Conservation (phyloP, 1,140 invertebrate species). For the Trichomalopsis sarcophagae region DNA sequence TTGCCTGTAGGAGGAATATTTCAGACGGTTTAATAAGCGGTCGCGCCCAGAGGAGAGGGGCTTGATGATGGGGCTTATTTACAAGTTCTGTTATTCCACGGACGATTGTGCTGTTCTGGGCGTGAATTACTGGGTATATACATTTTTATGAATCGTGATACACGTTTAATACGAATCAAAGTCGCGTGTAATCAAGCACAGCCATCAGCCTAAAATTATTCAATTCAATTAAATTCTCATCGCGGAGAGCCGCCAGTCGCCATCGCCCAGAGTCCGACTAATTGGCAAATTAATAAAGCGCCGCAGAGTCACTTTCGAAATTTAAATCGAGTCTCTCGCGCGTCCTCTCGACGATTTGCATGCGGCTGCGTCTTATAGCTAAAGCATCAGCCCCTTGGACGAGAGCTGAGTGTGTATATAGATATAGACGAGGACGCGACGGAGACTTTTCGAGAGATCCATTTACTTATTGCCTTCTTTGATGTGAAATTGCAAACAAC, state of each 20-base stretch:
- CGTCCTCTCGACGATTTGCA: not conserved
- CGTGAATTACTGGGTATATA: too few species aligned
- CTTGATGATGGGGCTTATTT: not conserved
- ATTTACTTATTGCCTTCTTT: slow-evolving; percentile 40
- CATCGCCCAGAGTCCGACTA: not conserved
- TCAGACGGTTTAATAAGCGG: slow-evolving; percentile 11
- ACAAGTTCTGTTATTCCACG: not conserved
- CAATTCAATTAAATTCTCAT: not conserved
- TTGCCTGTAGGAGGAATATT: slow-evolving; percentile 5
- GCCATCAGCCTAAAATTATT: not conserved
- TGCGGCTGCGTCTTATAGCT: not conserved
- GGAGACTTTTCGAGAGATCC: slow-evolving; percentile 11
- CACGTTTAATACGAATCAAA: too few species aligned
- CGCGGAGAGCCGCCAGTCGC: not conserved
- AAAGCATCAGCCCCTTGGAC: too few species aligned
- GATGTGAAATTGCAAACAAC: slow-evolving; percentile 37
- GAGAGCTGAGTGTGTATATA: too few species aligned
- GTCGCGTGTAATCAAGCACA: too few species aligned
- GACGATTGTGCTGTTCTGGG: too few species aligned
- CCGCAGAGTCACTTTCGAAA: not conserved
- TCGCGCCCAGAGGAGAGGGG: not conserved
- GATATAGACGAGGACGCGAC: too few species aligned
- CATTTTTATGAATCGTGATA: too few species aligned
- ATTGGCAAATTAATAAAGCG: slow-evolving; percentile 15
- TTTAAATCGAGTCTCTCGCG: slow-evolving; percentile 7